Conservation (phyloP, 2,888 invertebrate species). For the Temnothorax rugatulus region DNA sequence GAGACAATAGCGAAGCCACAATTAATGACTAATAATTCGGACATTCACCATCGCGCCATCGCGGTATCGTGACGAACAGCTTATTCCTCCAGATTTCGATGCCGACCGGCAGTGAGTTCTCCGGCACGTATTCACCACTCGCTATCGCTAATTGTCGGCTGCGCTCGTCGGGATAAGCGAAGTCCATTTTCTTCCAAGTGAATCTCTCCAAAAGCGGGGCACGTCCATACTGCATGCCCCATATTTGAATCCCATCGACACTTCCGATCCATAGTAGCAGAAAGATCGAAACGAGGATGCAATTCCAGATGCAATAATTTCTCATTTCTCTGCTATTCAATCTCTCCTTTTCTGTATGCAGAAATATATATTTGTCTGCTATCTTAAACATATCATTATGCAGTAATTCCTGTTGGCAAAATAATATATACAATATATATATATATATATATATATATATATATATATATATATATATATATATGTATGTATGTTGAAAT, state of each 20-base stretch:
- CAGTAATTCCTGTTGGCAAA: neutral
- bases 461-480: neutral
- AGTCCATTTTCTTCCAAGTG: constrained; percentile 93
- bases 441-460: neutral
- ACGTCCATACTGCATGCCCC: constrained; percentile 81
- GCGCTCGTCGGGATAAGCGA: constrained; percentile 90
- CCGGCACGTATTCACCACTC: constrained; percentile 90
- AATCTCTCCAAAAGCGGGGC: constrained; percentile 90
- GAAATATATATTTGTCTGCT: neutral
- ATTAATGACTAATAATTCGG: constrained; percentile 23
- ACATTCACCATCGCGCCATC: constrained; percentile 91
- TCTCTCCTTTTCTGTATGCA: neutral
- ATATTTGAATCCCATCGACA: constrained; percentile 69
- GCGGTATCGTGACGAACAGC: constrained; percentile 93
- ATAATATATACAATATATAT: neutral
- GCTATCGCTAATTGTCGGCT: constrained; percentile 89
- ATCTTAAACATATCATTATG: neutral
- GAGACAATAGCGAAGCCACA: constrained; percentile 2
- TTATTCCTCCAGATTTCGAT: constrained; percentile 93
- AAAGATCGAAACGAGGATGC: constrained; percentile 59
- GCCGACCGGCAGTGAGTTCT: constrained; percentile 94
- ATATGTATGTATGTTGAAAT: no score
- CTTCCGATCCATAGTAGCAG: constrained; percentile 37
- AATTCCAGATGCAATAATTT: constrained; percentile 26
- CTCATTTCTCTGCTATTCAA: constrained; percentile 5